Evolutionary conservation across 2,888 invertebrate genomes (phyloP).

Genomic region (Celastrina argiolus): DNA sequence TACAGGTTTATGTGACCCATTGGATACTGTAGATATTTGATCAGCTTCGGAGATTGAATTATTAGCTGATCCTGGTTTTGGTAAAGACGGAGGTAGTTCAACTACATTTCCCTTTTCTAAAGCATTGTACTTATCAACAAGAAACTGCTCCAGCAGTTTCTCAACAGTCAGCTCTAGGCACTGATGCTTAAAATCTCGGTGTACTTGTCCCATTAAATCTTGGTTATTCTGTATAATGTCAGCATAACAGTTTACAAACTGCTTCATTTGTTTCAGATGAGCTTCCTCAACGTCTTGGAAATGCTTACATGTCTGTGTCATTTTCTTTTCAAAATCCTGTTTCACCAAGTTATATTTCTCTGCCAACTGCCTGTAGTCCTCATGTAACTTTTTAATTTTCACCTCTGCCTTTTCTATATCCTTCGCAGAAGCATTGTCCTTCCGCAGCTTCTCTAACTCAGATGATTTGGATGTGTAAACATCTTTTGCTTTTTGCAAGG

Average conservation of each 20-base stretch:
- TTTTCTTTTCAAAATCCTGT: slow-evolving; percentile 96
- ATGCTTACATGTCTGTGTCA: slow-evolving; percentile 94
- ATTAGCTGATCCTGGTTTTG: slow-evolving; percentile 70
- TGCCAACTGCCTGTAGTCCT: slow-evolving; percentile 93
- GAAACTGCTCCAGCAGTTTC: slow-evolving; percentile 93
- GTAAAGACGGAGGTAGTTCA: slow-evolving; percentile 62
- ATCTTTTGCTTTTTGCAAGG: slow-evolving; percentile 95
- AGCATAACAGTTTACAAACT: slow-evolving; percentile 93
- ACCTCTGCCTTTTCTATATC: slow-evolving; percentile 96
- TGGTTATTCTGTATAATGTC: slow-evolving; percentile 93
- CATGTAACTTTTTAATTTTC: slow-evolving; percentile 95
- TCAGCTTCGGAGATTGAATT: slow-evolving; percentile 75
- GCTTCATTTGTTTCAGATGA: slow-evolving; percentile 96
- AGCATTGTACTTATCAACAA: slow-evolving; percentile 94
- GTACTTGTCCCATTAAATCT: slow-evolving; percentile 94
- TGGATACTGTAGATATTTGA: slow-evolving; percentile 69
- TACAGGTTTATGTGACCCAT: slow-evolving; percentile 69
- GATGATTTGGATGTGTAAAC: slow-evolving; percentile 90
- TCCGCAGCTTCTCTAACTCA: slow-evolving; percentile 92
- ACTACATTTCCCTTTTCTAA: slow-evolving; percentile 92
- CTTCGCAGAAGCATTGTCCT: slow-evolving; percentile 93
- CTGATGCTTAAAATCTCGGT: slow-evolving; percentile 93
- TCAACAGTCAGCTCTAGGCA: slow-evolving; percentile 95
- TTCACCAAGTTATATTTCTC: slow-evolving; percentile 95
- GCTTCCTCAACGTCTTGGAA: slow-evolving; percentile 97